Evolutionary conservation across 2,888 invertebrate species (phyloP), one percentile per base, ranked within the genome.

Genomic region (Ectemnius continuus): DNA sequence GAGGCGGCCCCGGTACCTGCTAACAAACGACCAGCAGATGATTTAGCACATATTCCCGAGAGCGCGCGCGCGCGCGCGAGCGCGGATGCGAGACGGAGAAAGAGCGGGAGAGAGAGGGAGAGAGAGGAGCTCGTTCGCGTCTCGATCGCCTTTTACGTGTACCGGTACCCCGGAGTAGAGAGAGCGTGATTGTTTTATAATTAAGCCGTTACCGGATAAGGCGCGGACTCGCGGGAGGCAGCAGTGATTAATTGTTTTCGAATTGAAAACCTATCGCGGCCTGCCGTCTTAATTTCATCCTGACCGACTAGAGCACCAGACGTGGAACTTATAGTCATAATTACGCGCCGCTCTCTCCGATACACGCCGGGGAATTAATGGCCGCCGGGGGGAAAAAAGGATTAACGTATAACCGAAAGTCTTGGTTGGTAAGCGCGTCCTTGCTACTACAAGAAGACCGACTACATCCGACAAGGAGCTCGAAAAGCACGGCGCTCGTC

Each of bases 171-270:
- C 73, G 70, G 73, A 65, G 23, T 52, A 14, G 83, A 78, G 36
- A 36, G 80, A 82, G 80, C 88, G 86, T 89, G 91, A 91, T 91
- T 91, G 90, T 91, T 91, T 91, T 89, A 90, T 88, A 89, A 90
- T 90, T 89, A 89, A 90, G 91, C 88, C 88, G 90, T 91, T 91
- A 88, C 83, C 83, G 81, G 84, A 81, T 77, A 78, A 79, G 81
- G 79, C 72, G 73, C 76, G 70, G 74, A 70, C 79, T 76, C 76
- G 84, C 84, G 79, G 82, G 79, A 84, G 82, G 75, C 76, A 72
- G 75, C 61, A 68, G 85, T 90, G 91, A 91, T 91, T 91, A 89
- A 91, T 91, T 87, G 89, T 88, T 88, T 87, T 85, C 85, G 86
- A 88, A 90, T 91, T 89, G 88, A 90, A 90, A 90, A 89, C 80